Conservation (phyloP, 2,797 vertebrate species). For the Gobio occitaniae region DNA sequence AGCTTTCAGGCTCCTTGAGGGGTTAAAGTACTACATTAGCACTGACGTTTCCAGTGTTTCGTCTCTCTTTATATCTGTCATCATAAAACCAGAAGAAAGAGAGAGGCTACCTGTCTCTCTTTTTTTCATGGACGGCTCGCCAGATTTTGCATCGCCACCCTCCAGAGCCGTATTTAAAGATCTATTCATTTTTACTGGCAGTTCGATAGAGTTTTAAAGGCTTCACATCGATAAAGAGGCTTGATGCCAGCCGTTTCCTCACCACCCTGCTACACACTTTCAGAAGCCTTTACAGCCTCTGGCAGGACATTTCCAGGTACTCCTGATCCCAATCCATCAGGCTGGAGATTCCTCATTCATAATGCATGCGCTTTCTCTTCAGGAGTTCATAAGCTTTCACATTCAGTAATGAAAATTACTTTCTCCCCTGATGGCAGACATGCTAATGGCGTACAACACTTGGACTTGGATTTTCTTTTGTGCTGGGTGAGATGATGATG, state of each 20-base stretch:
- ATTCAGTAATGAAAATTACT: conserved; percentile 53
- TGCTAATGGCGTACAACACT: conserved; percentile 48
- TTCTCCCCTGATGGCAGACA: conserved; percentile 46
- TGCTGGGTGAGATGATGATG: neutral
- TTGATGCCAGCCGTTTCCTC: neutral
- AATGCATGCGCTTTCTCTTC: conserved; percentile 52
- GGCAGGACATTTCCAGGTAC: conserved; percentile 54
- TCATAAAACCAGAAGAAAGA: conserved; percentile 1
- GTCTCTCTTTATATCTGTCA: neutral
- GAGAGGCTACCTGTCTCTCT: neutral
- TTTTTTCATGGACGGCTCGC: conserved; percentile 8
- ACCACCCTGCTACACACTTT: neutral
- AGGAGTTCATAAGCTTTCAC: conserved; percentile 47
- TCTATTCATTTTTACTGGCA: conserved; percentile 54
- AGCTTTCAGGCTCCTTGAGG: conserved; percentile 10
- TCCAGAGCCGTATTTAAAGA: conserved; percentile 51
- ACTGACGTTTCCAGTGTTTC: conserved; percentile 1
- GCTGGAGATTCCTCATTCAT: conserved; percentile 42
- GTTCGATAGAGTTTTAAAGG: conserved; percentile 39
- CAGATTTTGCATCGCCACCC: conserved; percentile 21
- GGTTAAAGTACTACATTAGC: conserved; percentile 32
- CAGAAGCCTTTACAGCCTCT: conserved; percentile 37
- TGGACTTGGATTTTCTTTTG: conserved; percentile 34
- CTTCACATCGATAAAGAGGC: conserved; percentile 27
- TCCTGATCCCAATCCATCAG: conserved; percentile 24